phyloP scores from a whole-genome alignment of 2,888 invertebrate genomes.

The Aleiodes leptofemur region DNA sequence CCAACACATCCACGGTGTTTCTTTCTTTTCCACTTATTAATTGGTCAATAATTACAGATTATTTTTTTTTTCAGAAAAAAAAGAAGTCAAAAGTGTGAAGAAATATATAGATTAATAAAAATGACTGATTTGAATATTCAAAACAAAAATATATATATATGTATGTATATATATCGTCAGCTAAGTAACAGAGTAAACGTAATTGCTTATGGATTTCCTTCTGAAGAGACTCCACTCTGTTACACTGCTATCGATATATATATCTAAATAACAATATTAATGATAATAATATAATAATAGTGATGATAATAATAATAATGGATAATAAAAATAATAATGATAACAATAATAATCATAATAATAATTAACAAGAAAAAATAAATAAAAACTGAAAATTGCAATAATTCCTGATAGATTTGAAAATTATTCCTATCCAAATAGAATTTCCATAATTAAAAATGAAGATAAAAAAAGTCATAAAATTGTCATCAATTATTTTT shows the following conservation, averaged over 20 bases:
- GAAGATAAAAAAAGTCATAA: background rate
- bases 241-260: too few relatives aligned
- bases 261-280: too few relatives aligned
- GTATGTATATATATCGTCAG: too few relatives aligned
- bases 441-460: background rate
- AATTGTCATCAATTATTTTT: slow-evolving; percentile 4
- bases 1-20: slow-evolving; percentile 75
- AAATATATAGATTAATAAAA: slow-evolving; percentile 17
- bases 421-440: background rate
- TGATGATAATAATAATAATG: too few relatives aligned
- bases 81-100: slow-evolving; percentile 9
- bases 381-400: background rate
- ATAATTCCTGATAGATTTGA: background rate
- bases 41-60: slow-evolving; percentile 39
- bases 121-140: background rate
- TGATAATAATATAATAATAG: background rate
- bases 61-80: slow-evolving; percentile 30
- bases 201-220: too few relatives aligned
- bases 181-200: too few relatives aligned
- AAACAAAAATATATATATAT: background rate
- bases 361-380: background rate
- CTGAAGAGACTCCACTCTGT: too few relatives aligned
- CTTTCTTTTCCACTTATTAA: slow-evolving; percentile 27
- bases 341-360: background rate
- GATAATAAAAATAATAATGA: background rate